phyloP scores from a whole-genome alignment of 2,888 invertebrate species.

The Tuberolachnus salignus region DNA sequence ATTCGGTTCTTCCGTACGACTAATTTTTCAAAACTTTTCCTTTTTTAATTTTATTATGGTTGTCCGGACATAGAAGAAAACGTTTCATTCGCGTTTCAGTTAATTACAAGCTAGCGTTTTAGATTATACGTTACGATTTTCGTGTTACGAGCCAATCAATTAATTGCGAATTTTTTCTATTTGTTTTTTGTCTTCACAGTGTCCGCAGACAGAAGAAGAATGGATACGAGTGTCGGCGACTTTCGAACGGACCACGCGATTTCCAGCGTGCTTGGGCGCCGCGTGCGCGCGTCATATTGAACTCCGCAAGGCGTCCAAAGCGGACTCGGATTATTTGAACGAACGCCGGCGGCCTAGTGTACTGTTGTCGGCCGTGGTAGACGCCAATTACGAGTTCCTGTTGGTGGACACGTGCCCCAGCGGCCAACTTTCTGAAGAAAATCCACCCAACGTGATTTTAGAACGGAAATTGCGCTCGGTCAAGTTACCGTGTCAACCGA shows the following conservation, averaged over 20 bases:
- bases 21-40: not conserved
- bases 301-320: conserved; percentile 44
- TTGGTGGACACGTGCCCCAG: conserved; percentile 42
- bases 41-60: not conserved
- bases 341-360: conserved; percentile 52
- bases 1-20: not conserved
- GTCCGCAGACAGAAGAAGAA: conserved; percentile 48
- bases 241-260: conserved; percentile 53
- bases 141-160: not conserved
- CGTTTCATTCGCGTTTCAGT: no score
- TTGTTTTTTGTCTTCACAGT: conserved; percentile 16
- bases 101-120: not conserved
- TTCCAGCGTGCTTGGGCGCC: conserved; percentile 47
- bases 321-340: conserved; percentile 47
- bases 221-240: conserved; percentile 38
- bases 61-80: not conserved
- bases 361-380: conserved; percentile 38
- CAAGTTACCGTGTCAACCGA: conserved; percentile 25
- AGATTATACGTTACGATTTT: not conserved
- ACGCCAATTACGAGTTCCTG: conserved; percentile 51
- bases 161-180: not conserved
- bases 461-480: conserved; percentile 36
- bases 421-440: conserved; percentile 44
- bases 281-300: conserved; percentile 51
- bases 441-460: conserved; percentile 46